These are phyloP conservation scores for Amblyornis subalaris DNA, from an alignment of 2,113 vertebrate genomes.

Conservation along the genomic window DNA sequence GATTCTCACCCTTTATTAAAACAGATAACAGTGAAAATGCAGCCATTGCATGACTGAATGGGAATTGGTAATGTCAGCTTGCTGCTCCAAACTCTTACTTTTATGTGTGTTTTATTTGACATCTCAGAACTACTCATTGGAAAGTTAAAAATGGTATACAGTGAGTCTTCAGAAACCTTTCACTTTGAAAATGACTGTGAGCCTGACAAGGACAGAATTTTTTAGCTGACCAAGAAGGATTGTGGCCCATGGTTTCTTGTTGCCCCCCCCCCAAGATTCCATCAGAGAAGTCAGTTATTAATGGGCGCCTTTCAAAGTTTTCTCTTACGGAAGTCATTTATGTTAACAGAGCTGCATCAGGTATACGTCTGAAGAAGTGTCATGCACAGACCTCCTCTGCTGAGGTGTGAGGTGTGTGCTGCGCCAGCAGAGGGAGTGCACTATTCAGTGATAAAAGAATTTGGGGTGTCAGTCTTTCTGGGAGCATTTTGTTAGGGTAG, in stretches of 20 bases:
- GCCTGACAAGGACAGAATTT: neutral
- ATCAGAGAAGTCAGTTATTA: neutral
- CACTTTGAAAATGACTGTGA: neutral
- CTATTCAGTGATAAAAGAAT: neutral
- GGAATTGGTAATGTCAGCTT: neutral
- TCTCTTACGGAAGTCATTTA: neutral
- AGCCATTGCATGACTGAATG: neutral
- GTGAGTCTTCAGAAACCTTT: neutral
- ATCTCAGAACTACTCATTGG: neutral
- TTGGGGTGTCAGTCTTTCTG: neutral
- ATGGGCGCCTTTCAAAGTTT: neutral
- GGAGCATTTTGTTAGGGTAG: neutral
- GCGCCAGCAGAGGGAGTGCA: conserved; percentile 59
- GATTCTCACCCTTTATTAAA: neutral
- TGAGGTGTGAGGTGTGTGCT: neutral
- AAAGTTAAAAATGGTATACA: neutral
- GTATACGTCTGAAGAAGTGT: neutral
- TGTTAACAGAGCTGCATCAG: neutral
- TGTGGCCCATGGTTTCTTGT: neutral
- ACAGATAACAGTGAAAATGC: neutral
- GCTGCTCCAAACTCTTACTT: neutral
- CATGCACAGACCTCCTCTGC: neutral
- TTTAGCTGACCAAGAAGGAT: rapidly evolving
- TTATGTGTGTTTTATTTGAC: neutral
- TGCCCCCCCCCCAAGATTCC: neutral